These are phyloP conservation scores for Epizoanthus illoricatus DNA, from an alignment of 92 coral and sea anemone genomes.

Conservation along the genomic window DNA sequence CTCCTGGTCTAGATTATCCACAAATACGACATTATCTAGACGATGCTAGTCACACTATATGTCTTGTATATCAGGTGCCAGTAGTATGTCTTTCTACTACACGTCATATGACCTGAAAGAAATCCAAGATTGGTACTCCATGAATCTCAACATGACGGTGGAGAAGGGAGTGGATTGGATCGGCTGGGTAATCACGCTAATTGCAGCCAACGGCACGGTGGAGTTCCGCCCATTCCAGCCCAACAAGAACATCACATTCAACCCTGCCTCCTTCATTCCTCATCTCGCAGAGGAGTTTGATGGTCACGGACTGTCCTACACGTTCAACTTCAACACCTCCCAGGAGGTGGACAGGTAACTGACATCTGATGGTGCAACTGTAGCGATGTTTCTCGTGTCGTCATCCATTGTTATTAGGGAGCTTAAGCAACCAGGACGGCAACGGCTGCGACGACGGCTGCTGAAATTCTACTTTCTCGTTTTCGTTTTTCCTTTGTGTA, in stretches of 20 bases:
- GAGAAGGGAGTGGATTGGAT: slow-evolving; percentile 15
- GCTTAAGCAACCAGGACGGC: too few species aligned
- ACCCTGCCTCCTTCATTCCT: slow-evolving; percentile 55
- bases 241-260: slow-evolving; percentile 2
- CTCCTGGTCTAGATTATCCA: too few species aligned
- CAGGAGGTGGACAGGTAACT: slow-evolving; percentile 46
- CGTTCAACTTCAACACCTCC: slow-evolving; percentile 47
- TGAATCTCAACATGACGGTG: slow-evolving; percentile 43
- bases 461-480: too few species aligned
- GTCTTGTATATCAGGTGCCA: slow-evolving; percentile 16
- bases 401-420: too few species aligned
- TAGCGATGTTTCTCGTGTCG: too few species aligned
- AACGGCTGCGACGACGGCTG: too few species aligned
- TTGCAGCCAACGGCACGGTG: slow-evolving; percentile 48
- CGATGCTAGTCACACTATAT: too few species aligned
- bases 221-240: slow-evolving; percentile 53
- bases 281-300: slow-evolving; percentile 51
- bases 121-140: slow-evolving; percentile 44
- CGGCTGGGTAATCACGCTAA: slow-evolving; percentile 51
- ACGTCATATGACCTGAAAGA: slow-evolving; percentile 32
- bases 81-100: slow-evolving; percentile 50
- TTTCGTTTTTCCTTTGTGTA: too few species aligned
- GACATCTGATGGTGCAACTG: background rate
- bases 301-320: slow-evolving; percentile 55
- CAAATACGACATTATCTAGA: too few species aligned